phyloP scores from a whole-genome alignment of 2,888 invertebrate species.

The Spodoptera picta region DNA sequence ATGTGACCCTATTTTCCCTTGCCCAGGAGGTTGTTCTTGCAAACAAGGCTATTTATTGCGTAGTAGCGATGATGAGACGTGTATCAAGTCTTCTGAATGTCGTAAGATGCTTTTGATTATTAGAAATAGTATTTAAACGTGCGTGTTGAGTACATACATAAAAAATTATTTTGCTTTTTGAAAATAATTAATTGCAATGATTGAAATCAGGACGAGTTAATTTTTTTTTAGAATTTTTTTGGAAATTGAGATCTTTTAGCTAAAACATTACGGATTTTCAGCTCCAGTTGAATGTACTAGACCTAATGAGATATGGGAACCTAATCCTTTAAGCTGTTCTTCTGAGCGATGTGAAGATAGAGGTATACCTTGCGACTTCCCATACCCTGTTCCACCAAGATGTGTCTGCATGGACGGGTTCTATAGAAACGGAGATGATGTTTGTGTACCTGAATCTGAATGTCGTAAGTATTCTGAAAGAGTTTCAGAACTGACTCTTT shows the following conservation, averaged over 20 bases:
- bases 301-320: slow-evolving; percentile 63
- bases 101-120: slow-evolving; percentile 55
- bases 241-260: no score
- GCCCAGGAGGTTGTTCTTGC: slow-evolving; percentile 69
- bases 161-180: no score
- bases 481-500: neutral
- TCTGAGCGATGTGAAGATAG: slow-evolving; percentile 59
- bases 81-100: slow-evolving; percentile 49
- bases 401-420: slow-evolving; percentile 60
- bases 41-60: slow-evolving; percentile 55
- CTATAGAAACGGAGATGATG: slow-evolving; percentile 47
- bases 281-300: slow-evolving; percentile 66
- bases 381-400: slow-evolving; percentile 47
- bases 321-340: slow-evolving; percentile 60
- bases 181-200: no score
- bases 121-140: neutral
- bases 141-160: no score
- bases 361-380: slow-evolving; percentile 34
- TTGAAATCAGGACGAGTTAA: no score
- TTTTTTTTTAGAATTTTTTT: no score
- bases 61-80: slow-evolving; percentile 16
- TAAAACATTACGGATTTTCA: slow-evolving; percentile 24
- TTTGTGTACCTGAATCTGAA: slow-evolving; percentile 57
- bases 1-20: slow-evolving; percentile 62
- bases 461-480: slow-evolving; percentile 48